Conservation (phyloP, 2,888 invertebrate genomes). For the Caenorhabditis sinica region DNA sequence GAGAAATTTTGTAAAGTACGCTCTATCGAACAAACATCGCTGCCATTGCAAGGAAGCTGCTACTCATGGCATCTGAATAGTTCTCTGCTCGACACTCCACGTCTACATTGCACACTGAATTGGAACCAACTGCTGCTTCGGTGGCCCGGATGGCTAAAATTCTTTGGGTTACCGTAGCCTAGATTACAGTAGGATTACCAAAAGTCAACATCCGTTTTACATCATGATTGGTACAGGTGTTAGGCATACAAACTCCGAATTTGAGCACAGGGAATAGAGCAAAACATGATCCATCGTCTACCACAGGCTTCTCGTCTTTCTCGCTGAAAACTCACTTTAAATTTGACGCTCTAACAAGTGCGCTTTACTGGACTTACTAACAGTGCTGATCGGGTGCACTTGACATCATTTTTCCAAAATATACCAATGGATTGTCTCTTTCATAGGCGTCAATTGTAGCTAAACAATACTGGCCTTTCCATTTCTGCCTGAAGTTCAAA, state of each 20-base stretch:
- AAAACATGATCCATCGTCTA: constrained; percentile 81
- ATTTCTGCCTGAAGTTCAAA: constrained; percentile 74
- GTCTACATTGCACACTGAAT: constrained; percentile 80
- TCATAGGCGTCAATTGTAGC: constrained; percentile 82
- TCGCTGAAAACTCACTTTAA: constrained; percentile 39
- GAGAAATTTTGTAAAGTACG: background rate
- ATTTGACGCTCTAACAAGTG: background rate
- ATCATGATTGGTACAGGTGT: constrained; percentile 83
- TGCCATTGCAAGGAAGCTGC: constrained; percentile 75
- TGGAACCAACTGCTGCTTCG: constrained; percentile 75
- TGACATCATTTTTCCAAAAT: constrained; percentile 68
- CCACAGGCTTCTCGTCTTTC: constrained; percentile 30
- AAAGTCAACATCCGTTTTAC: constrained; percentile 80
- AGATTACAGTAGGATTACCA: constrained; percentile 63
- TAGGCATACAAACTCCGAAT: constrained; percentile 83
- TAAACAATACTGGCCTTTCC: constrained; percentile 83
- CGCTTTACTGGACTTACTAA: constrained; percentile 65
- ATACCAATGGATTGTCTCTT: constrained; percentile 81
- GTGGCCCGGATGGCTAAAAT: constrained; percentile 77
- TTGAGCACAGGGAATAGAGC: constrained; percentile 81
- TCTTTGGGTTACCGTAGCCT: background rate
- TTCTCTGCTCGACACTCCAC: constrained; percentile 81
- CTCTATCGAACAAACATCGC: constrained; percentile 72
- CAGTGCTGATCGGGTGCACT: constrained; percentile 72
- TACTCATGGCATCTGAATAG: constrained; percentile 75